These are phyloP conservation scores for Lamellibrachia satsuma DNA, from an alignment of 2,888 invertebrate species.

Conservation along the genomic window DNA sequence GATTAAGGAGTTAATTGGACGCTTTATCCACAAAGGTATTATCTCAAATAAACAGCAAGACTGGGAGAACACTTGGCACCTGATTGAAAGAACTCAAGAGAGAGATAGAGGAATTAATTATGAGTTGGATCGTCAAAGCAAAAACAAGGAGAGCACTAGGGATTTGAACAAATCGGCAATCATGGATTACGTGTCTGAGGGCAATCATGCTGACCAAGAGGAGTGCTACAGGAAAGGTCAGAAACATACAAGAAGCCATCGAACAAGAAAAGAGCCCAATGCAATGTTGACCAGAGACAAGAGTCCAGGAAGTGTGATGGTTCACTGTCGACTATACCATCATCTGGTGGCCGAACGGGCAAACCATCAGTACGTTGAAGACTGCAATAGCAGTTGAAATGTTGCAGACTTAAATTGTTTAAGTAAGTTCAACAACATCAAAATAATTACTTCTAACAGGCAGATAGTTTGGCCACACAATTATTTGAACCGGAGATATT, in stretches of 20 bases:
- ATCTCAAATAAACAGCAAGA: background rate
- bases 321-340: no score
- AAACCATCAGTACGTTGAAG: background rate
- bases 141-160: background rate
- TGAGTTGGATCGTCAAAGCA: background rate
- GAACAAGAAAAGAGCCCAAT: background rate
- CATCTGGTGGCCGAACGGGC: no score
- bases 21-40: background rate
- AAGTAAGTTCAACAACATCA: background rate
- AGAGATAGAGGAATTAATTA: background rate
- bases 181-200: background rate
- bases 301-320: no score
- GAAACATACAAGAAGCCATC: background rate
- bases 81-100: background rate
- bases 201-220: background rate
- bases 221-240: background rate
- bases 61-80: background rate
- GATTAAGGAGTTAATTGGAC: background rate
- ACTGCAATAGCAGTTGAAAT: background rate
- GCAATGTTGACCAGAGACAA: background rate
- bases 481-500: background rate
- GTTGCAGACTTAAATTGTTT: background rate
- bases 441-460: background rate
- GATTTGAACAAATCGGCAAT: slow-evolving; percentile 12
- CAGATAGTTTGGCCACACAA: background rate